Percentiles rank a stretch among this genome's conserved stretches.
Evolutionary conservation across 2,888 invertebrate species (phyloP).

Genomic region (Lathronympha strigana): DNA sequence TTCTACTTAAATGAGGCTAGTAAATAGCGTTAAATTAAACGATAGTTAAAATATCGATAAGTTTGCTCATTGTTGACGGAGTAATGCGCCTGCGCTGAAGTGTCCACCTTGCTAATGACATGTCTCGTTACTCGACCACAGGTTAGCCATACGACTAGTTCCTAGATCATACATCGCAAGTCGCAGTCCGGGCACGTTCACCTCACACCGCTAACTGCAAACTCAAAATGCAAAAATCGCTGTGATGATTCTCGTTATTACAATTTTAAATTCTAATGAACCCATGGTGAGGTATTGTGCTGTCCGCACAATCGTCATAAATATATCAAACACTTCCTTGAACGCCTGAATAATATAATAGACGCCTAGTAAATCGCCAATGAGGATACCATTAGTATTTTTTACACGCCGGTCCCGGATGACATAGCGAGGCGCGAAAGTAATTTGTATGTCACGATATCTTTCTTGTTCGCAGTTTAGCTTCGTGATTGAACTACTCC

Average conservation of each 20-base stretch:
- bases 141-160: constrained; percentile 48
- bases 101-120: constrained; percentile 53
- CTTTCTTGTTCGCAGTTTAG: constrained; percentile 12
- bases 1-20: no score
- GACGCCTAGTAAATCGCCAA: constrained; percentile 52
- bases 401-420: constrained; percentile 57
- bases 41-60: no score
- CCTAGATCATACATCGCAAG: constrained; percentile 43
- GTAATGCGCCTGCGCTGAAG: constrained; percentile 1
- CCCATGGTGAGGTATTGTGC: constrained; percentile 40
- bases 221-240: constrained; percentile 42
- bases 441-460: constrained; percentile 56
- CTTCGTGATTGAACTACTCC: constrained; percentile 13
- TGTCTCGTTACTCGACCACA: constrained; percentile 46
- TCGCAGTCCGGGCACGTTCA: constrained; percentile 10
- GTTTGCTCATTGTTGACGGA: neutral
- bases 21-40: no score
- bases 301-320: constrained; percentile 59
- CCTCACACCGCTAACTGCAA: constrained; percentile 1
- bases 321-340: constrained; percentile 44
- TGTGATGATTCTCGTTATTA: constrained; percentile 20
- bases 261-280: constrained; percentile 37
- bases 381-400: constrained; percentile 65
- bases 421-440: constrained; percentile 56
- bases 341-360: constrained; percentile 18